Evolutionary conservation across 2,888 invertebrate species (phyloP).

Genomic region (Diarsia dahlii): DNA sequence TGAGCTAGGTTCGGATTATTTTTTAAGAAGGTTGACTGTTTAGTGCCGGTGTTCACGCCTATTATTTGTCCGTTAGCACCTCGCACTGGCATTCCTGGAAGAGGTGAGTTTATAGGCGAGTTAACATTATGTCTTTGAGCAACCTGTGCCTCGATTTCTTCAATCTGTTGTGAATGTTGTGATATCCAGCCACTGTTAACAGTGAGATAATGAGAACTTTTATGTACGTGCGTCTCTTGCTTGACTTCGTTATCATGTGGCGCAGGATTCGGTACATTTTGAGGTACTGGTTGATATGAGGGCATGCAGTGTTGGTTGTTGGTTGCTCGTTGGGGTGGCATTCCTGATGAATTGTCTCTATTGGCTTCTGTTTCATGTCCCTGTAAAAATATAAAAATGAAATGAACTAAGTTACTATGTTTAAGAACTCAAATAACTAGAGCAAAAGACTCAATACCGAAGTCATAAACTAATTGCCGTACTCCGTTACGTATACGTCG

Average conservation of each 20-base stretch:
- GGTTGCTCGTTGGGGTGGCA: constrained; percentile 73
- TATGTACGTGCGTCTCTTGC: constrained; percentile 83
- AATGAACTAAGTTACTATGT: constrained; percentile 18
- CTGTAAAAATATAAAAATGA: constrained; percentile 75
- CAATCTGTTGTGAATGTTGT: constrained; percentile 85
- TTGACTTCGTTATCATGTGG: constrained; percentile 79
- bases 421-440: background rate
- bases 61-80: constrained; percentile 92
- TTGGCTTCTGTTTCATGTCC: constrained; percentile 79
- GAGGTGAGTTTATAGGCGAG: constrained; percentile 70
- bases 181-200: constrained; percentile 89
- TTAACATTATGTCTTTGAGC: constrained; percentile 75
- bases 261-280: constrained; percentile 72
- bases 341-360: constrained; percentile 77
- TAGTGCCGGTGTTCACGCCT: constrained; percentile 89
- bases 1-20: constrained; percentile 72
- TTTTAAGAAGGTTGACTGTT: constrained; percentile 77
- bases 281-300: constrained; percentile 73
- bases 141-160: constrained; percentile 73
- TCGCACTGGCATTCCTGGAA: constrained; percentile 85
- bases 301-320: constrained; percentile 74
- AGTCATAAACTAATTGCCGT: constrained; percentile 4
- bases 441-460: constrained; percentile 3
- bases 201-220: constrained; percentile 86
- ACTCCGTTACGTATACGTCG: constrained; percentile 24